These are phyloP conservation scores for Phalloptychus januarius DNA, from an alignment of 2,797 vertebrate species.

Conservation along the genomic window DNA sequence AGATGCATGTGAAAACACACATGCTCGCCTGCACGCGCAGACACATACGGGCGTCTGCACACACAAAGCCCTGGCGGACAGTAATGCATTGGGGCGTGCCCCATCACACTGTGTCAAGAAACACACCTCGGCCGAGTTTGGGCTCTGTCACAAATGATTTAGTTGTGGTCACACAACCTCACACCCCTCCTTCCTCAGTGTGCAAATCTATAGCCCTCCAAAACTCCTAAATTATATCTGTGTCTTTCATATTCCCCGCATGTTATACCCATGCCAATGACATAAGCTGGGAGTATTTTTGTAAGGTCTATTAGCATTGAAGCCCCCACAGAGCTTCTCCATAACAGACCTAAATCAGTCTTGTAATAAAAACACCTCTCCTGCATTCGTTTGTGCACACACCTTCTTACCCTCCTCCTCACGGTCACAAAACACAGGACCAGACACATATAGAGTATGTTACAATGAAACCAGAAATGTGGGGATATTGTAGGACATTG, in stretches of 20 bases:
- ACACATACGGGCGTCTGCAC: conserved; percentile 60
- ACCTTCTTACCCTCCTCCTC: conserved; percentile 48
- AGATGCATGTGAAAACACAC: conserved; percentile 77
- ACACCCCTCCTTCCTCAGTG: conserved; percentile 54
- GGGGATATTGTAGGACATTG: neutral
- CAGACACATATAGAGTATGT: conserved; percentile 43
- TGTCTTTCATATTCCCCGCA: conserved; percentile 17
- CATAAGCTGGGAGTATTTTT: conserved; percentile 21
- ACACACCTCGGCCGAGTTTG: conserved; percentile 71
- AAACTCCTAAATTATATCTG: conserved; percentile 12
- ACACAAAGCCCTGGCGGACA: conserved; percentile 63
- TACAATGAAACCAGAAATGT: conserved; percentile 11
- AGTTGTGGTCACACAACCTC: conserved; percentile 52
- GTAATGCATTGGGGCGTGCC: conserved; percentile 70
- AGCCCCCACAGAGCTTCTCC: conserved; percentile 58
- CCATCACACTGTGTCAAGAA: conserved; percentile 71
- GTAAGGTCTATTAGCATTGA: conserved; percentile 34
- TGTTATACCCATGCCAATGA: conserved; percentile 16
- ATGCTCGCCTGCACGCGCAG: conserved; percentile 74
- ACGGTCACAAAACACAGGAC: conserved; percentile 40
- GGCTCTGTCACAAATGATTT: conserved; percentile 75
- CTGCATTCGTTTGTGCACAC: conserved; percentile 61
- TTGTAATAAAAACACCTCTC: conserved; percentile 81
- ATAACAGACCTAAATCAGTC: conserved; percentile 81
- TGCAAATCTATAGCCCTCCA: conserved; percentile 38